Conservation (phyloP, 2,888 invertebrate species). For the Pristionchus arcanus region DNA sequence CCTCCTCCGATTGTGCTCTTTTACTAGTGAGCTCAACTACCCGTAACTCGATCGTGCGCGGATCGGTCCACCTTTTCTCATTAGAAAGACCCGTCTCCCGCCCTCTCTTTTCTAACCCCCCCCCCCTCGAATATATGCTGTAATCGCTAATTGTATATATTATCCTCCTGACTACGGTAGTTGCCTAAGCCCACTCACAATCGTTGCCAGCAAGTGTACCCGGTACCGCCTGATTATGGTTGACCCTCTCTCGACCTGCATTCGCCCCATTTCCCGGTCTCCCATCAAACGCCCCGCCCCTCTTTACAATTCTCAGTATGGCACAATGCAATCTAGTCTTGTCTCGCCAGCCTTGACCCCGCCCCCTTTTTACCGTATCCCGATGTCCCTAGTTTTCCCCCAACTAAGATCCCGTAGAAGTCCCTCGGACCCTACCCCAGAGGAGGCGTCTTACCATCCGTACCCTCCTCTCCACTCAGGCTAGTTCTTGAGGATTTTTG, state of each 20-base stretch:
- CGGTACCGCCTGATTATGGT: conserved; percentile 36
- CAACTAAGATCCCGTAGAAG: conserved; percentile 30
- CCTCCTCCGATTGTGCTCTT: conserved; percentile 11
- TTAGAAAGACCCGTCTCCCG: conserved; percentile 39
- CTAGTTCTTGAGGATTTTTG: conserved; percentile 55
- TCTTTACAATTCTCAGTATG: conserved; percentile 17
- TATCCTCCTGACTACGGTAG: background rate
- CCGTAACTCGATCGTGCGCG: background rate
- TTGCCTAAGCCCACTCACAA: conserved; percentile 41
- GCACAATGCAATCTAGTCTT: conserved; percentile 10
- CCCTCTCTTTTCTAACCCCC: background rate
- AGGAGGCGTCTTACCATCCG: background rate
- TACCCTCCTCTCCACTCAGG: conserved; percentile 41
- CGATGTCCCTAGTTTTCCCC: background rate
- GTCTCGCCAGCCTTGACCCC: conserved; percentile 15
- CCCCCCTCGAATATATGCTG: background rate
- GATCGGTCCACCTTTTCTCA: conserved; percentile 48
- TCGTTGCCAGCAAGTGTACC: background rate
- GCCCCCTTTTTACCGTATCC: background rate
- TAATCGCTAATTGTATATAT: conserved; percentile 47
- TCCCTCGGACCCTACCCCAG: background rate
- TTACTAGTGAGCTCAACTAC: conserved; percentile 30
- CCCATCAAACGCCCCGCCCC: background rate
- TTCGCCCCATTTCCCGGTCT: conserved; percentile 30
- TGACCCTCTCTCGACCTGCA: background rate